phyloP scores from a whole-genome alignment of 2,113 vertebrate genomes.

The Mastomys natalensis region DNA sequence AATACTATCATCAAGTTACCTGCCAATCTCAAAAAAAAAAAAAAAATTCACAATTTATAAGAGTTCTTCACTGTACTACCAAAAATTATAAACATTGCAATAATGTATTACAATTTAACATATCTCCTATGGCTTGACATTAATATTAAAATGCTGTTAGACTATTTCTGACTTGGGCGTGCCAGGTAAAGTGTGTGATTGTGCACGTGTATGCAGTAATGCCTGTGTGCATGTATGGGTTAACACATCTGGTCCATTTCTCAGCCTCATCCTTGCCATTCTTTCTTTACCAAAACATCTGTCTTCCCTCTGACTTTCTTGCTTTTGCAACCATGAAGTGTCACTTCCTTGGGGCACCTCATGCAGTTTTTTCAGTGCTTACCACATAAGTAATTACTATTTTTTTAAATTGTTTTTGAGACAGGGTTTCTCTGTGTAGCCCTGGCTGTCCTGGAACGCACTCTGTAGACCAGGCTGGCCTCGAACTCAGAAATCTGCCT shows the following conservation, averaged over 20 bases:
- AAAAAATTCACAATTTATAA: not conserved
- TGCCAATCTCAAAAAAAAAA: not conserved
- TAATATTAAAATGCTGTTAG: not conserved
- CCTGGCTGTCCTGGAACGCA: no score
- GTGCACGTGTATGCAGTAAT: not conserved
- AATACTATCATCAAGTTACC: not conserved
- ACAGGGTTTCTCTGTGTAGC: no score
- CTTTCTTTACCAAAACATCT: not conserved
- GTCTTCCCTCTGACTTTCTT: not conserved
- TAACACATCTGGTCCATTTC: not conserved
- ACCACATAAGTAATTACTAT: not conserved
- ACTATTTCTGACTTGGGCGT: not conserved
- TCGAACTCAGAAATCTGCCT: no score
- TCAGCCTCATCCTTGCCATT: not conserved
- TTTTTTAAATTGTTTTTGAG: no score
- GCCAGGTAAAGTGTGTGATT: not conserved
- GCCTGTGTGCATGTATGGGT: not conserved
- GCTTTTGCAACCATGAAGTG: not conserved
- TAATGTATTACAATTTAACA: not conserved
- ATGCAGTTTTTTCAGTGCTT: not conserved
- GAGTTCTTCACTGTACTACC: not conserved
- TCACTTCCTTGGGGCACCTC: not conserved
- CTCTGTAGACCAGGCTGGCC: no score
- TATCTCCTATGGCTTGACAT: not conserved
- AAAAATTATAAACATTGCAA: not conserved